Evolutionary conservation across 2,113 vertebrate species (phyloP).

Genomic region (Tachysurus fulvidraco): DNA sequence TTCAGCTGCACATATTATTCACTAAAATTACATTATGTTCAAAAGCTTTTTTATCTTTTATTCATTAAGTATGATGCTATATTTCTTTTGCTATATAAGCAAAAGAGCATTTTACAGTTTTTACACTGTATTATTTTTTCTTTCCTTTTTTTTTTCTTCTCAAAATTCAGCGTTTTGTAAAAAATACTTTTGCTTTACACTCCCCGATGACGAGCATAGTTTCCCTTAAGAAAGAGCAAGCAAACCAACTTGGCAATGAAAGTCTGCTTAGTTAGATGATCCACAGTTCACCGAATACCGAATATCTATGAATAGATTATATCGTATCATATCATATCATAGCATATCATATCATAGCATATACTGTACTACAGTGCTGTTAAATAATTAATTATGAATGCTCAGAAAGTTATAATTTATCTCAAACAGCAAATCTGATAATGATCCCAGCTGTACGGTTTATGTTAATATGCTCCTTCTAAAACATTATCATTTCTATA

Average conservation of each 20-base stretch:
- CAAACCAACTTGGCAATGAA: not conserved
- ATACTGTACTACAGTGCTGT: too few relatives aligned
- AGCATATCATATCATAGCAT: too few relatives aligned
- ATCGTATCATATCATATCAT: too few relatives aligned
- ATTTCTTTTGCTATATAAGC: not conserved
- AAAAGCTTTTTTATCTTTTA: not conserved
- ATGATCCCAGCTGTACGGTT: too few relatives aligned
- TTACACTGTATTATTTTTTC: not conserved
- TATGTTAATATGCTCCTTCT: too few relatives aligned
- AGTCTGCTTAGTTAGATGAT: not conserved
- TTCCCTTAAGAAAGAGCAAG: not conserved
- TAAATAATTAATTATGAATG: too few relatives aligned
- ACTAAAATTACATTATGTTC: not conserved
- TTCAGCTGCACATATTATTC: not conserved
- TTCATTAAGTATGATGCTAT: not conserved
- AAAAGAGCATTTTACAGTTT: not conserved
- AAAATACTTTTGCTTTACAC: not conserved
- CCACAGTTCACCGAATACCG: not conserved
- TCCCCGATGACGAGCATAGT: not conserved
- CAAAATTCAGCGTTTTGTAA: not conserved
- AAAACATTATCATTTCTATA: not conserved
- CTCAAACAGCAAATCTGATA: too few relatives aligned
- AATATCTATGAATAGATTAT: too few relatives aligned
- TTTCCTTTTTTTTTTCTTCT: not conserved
- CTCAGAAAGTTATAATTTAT: too few relatives aligned